Percentiles rank a stretch among this genome's conserved stretches.
Evolutionary conservation across 2,113 vertebrate species (phyloP).

Genomic region (Salvelinus namaycush): DNA sequence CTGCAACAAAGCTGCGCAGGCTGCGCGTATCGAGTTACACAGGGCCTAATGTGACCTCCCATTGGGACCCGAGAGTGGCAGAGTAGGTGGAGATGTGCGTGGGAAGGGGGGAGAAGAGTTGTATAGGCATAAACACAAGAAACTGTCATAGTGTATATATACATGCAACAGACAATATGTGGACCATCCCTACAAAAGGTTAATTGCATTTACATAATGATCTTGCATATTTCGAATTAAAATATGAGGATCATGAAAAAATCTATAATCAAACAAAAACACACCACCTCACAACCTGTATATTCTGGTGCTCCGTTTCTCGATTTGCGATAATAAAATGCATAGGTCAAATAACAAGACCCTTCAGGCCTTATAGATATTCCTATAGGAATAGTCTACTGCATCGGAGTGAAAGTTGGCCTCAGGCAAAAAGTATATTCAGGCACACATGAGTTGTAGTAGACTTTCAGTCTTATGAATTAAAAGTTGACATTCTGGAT

Average conservation of each 20-base stretch:
- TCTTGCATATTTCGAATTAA: too few relatives aligned
- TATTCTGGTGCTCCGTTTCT: too few relatives aligned
- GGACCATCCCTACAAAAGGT: background rate
- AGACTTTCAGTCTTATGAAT: background rate
- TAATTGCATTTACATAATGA: background rate
- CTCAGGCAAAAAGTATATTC: background rate
- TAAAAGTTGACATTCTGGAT: background rate
- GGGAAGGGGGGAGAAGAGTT: conserved; percentile 7
- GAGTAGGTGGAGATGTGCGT: conserved; percentile 30
- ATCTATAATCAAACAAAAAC: background rate
- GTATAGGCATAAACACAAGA: background rate
- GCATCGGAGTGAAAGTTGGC: background rate
- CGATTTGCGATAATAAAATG: too few relatives aligned
- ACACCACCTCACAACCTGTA: background rate
- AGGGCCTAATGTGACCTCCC: conserved; percentile 49
- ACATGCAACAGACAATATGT: background rate
- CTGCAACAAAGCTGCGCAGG: conserved; percentile 46
- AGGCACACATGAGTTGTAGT: background rate
- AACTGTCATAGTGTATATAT: background rate
- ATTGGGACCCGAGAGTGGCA: conserved; percentile 30
- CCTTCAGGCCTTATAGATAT: background rate
- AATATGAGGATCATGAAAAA: background rate
- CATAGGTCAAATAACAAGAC: too few relatives aligned
- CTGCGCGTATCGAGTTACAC: conserved; percentile 54
- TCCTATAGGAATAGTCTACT: background rate